Evolutionary conservation across 2,888 invertebrate species (phyloP), one percentile per base, ranked within the genome.

Genomic region (Callosobruchus maculatus): DNA sequence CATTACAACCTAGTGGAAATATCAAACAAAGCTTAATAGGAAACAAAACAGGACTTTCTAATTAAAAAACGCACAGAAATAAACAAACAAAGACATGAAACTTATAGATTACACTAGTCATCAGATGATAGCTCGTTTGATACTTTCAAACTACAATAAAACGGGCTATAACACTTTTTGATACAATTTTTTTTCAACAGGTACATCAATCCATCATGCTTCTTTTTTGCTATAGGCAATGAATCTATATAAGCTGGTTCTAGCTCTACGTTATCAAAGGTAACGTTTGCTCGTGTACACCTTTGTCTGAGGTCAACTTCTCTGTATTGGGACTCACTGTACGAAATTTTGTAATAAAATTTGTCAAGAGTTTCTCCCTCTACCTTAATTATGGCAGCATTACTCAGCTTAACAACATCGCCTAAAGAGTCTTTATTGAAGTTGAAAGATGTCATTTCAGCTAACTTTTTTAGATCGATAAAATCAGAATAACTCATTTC

Each of bases 401-500:
- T 71, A 26, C 67, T n/a, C 22, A 73, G 26, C 7, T 74, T 69
- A 22, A 74, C 26, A 68, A 22, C 66, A 0, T 72, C 70, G n/a
- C 67, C 67, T 31, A 2, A 30, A 18, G 49, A 20, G 71, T 21
- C 67, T 49, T 73, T 74, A 22, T 20, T 70, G 49, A 73, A 73
- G 31, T 74, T 74, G 18, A 68, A 9, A 20, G 74, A 66, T 70
- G 68, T 26, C 67, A 66, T 71, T 67, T 68, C 21, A n/a, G 69
- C 26, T 21, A 76, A 31, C 21, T 76, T 22, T 73, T 77, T 76
- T 20, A 77, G 67, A 69, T 74, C 74, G 20, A 75, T 26, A 73
- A 77, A 76, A 71, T 76, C 73, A n/a, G 74, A 71, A 22, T 77
- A 67, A 66, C 71, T 70, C 22, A 74, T 68, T 74, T 77, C 75